These are phyloP conservation scores for Paraescarpia echinospica DNA, from an alignment of 1,140 invertebrate species.

Conservation along the genomic window DNA sequence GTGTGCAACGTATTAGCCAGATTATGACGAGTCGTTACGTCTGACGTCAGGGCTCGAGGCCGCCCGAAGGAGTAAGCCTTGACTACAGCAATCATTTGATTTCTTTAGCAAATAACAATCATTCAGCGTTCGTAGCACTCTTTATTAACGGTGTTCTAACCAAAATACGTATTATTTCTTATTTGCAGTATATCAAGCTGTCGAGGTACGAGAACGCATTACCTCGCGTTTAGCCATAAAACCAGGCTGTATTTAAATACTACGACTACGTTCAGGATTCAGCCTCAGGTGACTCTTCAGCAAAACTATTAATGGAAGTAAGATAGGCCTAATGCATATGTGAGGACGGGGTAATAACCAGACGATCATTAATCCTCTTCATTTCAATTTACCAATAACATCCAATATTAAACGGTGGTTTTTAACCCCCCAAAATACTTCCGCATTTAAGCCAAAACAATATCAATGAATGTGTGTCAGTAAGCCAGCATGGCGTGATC, in stretches of 20 bases:
- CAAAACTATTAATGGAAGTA: not conserved
- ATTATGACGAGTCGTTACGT: constrained; percentile 1
- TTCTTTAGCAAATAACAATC: not conserved
- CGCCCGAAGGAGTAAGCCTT: not conserved
- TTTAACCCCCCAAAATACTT: not conserved
- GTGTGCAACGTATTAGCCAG: constrained; percentile 3
- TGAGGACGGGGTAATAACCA: not conserved
- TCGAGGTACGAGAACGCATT: not conserved
- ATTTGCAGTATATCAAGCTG: not conserved
- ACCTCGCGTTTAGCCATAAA: not conserved
- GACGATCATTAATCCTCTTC: not conserved
- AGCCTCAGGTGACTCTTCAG: not conserved
- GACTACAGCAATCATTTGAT: not conserved
- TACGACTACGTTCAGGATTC: too few relatives aligned
- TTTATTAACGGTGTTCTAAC: not conserved
- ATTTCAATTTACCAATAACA: not conserved
- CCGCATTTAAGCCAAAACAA: not conserved
- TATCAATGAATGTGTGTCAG: not conserved
- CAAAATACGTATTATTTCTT: not conserved
- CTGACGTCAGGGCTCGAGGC: constrained; percentile 1
- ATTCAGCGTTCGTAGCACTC: not conserved
- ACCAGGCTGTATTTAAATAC: not conserved
- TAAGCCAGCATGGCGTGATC: not conserved
- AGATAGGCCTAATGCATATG: not conserved
- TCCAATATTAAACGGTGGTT: not conserved